Conservation (phyloP, 2,113 vertebrate species). For the Peromyscus maniculatus region DNA sequence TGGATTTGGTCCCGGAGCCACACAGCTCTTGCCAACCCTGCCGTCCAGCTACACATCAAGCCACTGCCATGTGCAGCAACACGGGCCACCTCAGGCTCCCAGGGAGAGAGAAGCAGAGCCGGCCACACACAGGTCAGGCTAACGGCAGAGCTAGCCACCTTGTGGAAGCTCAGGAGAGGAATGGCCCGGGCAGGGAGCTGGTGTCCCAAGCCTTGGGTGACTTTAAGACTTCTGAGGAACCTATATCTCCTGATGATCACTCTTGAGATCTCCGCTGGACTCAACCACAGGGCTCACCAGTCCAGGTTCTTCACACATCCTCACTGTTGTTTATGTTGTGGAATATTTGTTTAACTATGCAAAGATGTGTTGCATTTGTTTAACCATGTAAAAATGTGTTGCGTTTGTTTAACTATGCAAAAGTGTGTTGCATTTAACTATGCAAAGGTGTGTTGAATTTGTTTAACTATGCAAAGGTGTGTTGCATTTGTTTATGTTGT, state of each 20-base stretch:
- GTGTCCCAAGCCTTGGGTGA: not conserved
- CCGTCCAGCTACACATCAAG: rapidly evolving
- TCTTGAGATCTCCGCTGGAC: not conserved
- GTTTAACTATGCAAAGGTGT: too few relatives aligned
- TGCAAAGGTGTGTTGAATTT: too few relatives aligned
- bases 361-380: too few relatives aligned
- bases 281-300: too few relatives aligned
- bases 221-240: not conserved
- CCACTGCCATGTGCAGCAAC: rapidly evolving
- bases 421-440: too few relatives aligned
- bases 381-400: too few relatives aligned
- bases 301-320: not conserved
- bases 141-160: not conserved
- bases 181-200: not conserved
- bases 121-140: too few relatives aligned
- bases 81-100: not conserved
- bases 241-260: not conserved
- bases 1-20: not conserved
- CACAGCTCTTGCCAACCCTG: not conserved
- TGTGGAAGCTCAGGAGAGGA: not conserved
- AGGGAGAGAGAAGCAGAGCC: not conserved
- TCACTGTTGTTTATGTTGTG: too few relatives aligned
- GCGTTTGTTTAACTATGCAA: too few relatives aligned
- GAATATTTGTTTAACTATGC: too few relatives aligned
- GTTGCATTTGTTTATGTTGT: too few relatives aligned